Percentiles rank a stretch among this genome's conserved stretches.
Evolutionary conservation across 2,797 vertebrate genomes (phyloP).

Genomic region (Babyrousa celebensis): DNA sequence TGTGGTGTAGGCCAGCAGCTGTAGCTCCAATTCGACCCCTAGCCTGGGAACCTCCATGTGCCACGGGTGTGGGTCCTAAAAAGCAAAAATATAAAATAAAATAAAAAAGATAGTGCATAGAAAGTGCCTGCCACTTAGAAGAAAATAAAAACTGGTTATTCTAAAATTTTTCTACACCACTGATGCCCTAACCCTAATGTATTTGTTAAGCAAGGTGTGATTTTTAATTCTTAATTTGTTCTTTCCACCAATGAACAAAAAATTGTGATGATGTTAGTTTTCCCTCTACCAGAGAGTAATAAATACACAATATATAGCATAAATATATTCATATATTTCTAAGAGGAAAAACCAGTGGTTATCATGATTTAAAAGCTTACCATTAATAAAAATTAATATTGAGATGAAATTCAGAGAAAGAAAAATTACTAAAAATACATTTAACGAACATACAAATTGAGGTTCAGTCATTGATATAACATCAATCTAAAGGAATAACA

Average conservation of each 20-base stretch:
- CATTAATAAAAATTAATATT: slow-evolving; percentile 42
- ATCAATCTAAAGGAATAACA: slow-evolving; percentile 29
- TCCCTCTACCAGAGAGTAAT: slow-evolving; percentile 4
- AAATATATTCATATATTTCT: slow-evolving; percentile 24
- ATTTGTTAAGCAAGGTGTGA: background rate
- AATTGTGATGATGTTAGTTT: background rate
- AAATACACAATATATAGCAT: slow-evolving; percentile 15
- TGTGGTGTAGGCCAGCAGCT: too few relatives aligned
- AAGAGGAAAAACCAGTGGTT: slow-evolving; percentile 1
- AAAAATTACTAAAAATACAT: slow-evolving; percentile 46
- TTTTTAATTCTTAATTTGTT: slow-evolving; percentile 62
- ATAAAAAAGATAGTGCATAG: background rate
- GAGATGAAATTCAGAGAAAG: slow-evolving; percentile 24
- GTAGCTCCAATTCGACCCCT: too few relatives aligned
- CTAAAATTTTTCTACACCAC: background rate
- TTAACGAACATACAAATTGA: slow-evolving; percentile 33
- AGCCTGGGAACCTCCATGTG: too few relatives aligned
- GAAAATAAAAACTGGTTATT: slow-evolving; percentile 35
- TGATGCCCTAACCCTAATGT: background rate
- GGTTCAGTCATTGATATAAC: background rate
- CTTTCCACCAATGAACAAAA: slow-evolving; percentile 44
- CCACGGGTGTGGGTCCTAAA: too few relatives aligned
- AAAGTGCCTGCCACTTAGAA: background rate
- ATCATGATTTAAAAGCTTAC: slow-evolving; percentile 40
- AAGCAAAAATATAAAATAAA: too few relatives aligned